Base-by-base conservation (phyloP, 2,797 vertebrate genomes). In the Euthynnus affinis region DNA sequence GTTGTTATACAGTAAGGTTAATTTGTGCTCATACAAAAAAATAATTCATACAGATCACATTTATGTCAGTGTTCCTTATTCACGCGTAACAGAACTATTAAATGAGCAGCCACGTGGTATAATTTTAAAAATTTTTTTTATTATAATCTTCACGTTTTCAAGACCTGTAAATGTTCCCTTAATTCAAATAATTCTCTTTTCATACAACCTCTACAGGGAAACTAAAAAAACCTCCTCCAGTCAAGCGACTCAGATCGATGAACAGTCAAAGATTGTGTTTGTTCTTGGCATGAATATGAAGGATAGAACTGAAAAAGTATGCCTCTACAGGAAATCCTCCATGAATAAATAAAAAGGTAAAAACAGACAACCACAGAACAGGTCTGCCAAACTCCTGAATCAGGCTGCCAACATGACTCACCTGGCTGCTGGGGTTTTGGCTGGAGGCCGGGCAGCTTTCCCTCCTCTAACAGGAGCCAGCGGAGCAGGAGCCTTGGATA, bases 371-470 rank as follows among this genome's bases (percentile, higher is more conserved):
- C 48, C 55, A 66, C 70, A 71, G 9, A 52, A 51, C 10, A 55
- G 34, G 13, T 51, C 49, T 22, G 37, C 27, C 42, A 71, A 59
- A 44, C 1, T 2, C 37, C n/a, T 25, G 49, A n/a, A 48, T 55
- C 53, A 12, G 40, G 17, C 57, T 44, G 34, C 48, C 62, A 69
- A 23, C 0, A 13, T 70, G 78, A 83, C 81, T 91, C 82, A 94
- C 91, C 85, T 89, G 78, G 74, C 72, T 74, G 78, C 82, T 55
- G 84, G 78, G 46, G 72, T 46, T 85, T 88, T 90, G 66, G 81
- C 61, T 67, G 76, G 46, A 73, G 60, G 57, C 51, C 48, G 51
- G 40, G 61, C 61, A 27, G 74, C 80, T 68, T 88, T 91, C 62
- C 56, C 85, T 57, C 85, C 78, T 25, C 61, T 86, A 59, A 22